phyloP scores from a whole-genome alignment of 2,113 vertebrate genomes.

The Leuciscus idus region DNA sequence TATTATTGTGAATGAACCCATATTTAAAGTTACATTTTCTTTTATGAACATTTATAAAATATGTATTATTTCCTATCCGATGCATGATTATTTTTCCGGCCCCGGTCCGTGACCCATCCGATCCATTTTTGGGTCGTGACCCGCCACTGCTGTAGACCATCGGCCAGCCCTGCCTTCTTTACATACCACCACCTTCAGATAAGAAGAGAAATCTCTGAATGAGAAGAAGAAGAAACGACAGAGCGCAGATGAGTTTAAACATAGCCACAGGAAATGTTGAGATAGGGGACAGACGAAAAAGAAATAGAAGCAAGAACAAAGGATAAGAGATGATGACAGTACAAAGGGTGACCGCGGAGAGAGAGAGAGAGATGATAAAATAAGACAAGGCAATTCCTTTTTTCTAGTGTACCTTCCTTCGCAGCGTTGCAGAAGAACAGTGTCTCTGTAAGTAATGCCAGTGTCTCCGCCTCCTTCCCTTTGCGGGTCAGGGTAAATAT shows the following conservation, averaged over 20 bases:
- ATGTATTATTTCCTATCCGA: neutral
- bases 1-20: neutral
- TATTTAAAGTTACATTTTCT: neutral
- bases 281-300: neutral
- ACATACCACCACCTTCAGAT: constrained; percentile 43
- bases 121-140: neutral
- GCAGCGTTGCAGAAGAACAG: constrained; percentile 9
- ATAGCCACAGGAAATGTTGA: constrained; percentile 26
- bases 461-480: no score
- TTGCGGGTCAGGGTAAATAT: constrained; percentile 51
- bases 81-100: neutral
- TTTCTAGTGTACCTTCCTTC: neutral
- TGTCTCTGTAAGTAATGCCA: neutral
- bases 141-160: neutral
- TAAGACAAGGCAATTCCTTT: constrained; percentile 18
- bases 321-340: constrained; percentile 22
- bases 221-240: constrained; percentile 32
- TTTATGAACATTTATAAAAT: neutral
- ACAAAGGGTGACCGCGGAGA: neutral
- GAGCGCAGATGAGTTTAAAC: neutral
- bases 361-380: constrained; percentile 18
- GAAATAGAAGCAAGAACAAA: constrained; percentile 17
- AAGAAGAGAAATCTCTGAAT: constrained; percentile 51
- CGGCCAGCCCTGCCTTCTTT: neutral
- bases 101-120: neutral